Base-by-base conservation (phyloP, 92 coral and sea anemone species). In the Metridium senile region DNA sequence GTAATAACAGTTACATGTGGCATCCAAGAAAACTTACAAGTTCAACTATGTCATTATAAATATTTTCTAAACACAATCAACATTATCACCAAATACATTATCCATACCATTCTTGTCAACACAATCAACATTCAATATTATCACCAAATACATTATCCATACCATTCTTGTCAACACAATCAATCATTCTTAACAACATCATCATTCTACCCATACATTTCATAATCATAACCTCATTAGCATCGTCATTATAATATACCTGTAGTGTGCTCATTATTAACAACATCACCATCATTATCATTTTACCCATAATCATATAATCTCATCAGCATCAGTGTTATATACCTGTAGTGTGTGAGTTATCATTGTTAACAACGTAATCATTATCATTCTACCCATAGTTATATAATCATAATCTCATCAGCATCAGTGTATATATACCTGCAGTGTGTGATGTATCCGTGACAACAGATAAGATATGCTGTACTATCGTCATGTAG, bases 391-490 rank as follows among this genome's bases (percentile, higher is more conserved):
- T 4, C 13, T 4, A 39, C 13, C 49, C 6, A 4, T 39, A 39
- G 6, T 39, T 13, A 4, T 39, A 39, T 39, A 4, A 39, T 39
- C 49, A n/a, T n/a, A n/a, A n/a, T n/a, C n/a, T n/a, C n/a, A n/a
- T n/a, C n/a, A n/a, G n/a, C n/a, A n/a, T n/a, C n/a, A n/a, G n/a
- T n/a, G n/a, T n/a, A n/a, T n/a, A n/a, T n/a, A n/a, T 82, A 93
- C 98, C 98, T 80, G 98, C 98, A 33, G 98, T 91, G 75, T 93
- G 98, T 16, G 69, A 94, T 39, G 97, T 95, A 72, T 95, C 99
- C 16, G 97, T 95, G 47, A 95, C 99, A 28, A 95, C 99, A 27
- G 99, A 95, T 33, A 95, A 70, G 45, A 95, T 89, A 68, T 95
- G 99, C 58, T 95, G 99, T 23, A 89, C 85, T 33, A 95, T 80